phyloP scores from a whole-genome alignment of 2,113 vertebrate genomes.

The Picathartes gymnocephalus region DNA sequence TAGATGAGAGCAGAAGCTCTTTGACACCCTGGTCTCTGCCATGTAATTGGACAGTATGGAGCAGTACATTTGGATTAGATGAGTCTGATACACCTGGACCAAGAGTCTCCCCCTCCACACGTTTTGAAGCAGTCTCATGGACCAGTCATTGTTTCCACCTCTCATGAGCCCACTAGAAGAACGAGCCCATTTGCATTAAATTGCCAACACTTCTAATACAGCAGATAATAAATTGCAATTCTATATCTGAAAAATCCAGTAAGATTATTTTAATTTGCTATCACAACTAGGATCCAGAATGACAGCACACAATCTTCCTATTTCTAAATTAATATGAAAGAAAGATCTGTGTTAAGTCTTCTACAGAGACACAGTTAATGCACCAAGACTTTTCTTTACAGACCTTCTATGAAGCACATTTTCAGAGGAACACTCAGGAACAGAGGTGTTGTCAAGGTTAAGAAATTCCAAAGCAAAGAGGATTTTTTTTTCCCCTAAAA shows the following conservation, averaged over 20 bases:
- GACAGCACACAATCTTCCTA: neutral
- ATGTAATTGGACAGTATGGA: neutral
- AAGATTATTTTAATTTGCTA: neutral
- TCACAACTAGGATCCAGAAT: neutral
- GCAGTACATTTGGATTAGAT: neutral
- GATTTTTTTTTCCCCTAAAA: neutral
- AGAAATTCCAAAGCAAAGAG: neutral
- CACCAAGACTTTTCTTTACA: neutral
- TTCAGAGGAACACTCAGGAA: neutral
- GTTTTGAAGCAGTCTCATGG: neutral
- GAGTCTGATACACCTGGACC: neutral
- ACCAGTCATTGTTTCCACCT: rapidly evolving
- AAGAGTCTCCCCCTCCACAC: neutral
- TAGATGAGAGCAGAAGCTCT: neutral
- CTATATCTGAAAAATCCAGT: neutral
- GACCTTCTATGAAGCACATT: neutral
- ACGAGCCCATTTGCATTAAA: neutral
- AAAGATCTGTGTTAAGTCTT: neutral
- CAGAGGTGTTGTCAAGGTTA: neutral
- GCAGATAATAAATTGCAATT: neutral
- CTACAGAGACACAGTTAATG: neutral
- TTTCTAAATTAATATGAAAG: neutral
- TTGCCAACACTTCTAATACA: neutral
- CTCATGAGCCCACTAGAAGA: neutral
- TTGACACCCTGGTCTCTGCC: neutral